Percentiles rank a stretch among this genome's conserved stretches.
These are phyloP conservation scores for Gopherus flavomarginatus DNA, from an alignment of 2,113 vertebrate genomes.

Conservation along the genomic window DNA sequence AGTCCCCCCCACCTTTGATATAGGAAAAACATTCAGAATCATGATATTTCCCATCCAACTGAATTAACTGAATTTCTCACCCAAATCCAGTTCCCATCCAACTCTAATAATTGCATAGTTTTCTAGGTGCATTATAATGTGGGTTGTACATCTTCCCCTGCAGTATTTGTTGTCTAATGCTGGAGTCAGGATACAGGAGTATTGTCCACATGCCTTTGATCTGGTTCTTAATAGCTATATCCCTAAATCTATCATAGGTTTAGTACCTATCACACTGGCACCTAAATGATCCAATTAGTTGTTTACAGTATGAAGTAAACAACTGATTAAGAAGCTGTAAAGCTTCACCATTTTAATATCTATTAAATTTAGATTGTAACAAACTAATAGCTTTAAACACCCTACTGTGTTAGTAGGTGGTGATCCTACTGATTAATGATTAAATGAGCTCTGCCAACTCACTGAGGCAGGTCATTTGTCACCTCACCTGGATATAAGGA, in stretches of 20 bases:
- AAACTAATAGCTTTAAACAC: background rate
- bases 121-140: background rate
- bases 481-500: background rate
- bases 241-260: background rate
- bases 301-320: background rate
- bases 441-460: background rate
- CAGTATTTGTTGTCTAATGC: background rate
- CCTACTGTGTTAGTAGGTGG: background rate
- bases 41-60: background rate
- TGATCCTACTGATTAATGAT: background rate
- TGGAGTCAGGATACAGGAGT: background rate
- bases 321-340: background rate
- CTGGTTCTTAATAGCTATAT: background rate
- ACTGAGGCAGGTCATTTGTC: background rate
- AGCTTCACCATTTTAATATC: background rate
- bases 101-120: background rate
- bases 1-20: background rate
- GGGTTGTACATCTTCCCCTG: background rate
- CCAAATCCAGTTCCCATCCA: background rate
- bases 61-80: too few relatives aligned
- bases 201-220: background rate
- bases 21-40: background rate
- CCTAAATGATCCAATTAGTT: background rate
- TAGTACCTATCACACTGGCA: background rate
- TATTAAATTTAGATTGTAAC: conserved; percentile 40